Evolutionary conservation across 2,113 vertebrate species (phyloP), one percentile per base, ranked within the genome.

Genomic region (Hippocampus comes): DNA sequence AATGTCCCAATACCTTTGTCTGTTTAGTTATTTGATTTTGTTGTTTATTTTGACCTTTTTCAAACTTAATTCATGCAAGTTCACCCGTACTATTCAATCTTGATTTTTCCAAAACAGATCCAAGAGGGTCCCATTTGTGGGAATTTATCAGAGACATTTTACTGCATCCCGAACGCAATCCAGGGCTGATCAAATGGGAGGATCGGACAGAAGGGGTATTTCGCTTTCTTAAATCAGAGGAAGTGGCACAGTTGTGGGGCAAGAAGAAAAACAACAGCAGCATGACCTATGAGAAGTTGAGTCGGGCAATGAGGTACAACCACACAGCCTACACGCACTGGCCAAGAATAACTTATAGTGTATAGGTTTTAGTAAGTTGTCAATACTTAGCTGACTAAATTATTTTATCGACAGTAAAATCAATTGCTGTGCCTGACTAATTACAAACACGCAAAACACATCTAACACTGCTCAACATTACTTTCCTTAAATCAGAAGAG

Each of bases 251-350:
- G 82, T 88, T 99, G 0, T 99, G 97, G 97, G 97, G 97, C 10
- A 98, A 96, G 87, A 99, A 98, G 92, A 99, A 99, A 67, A 99
- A 99, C 84, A 99, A 99, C 87, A 98, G 94, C 84, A 98, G 95
- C 84, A 99, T 99, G 97, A 99, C 96, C 15, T 99, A 99, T 0
- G 97, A 99, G 87, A 99, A 99, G 79, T 95, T 99, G 73, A 99
- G 97, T 84, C 93, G 97, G 11, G 97, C 97, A 10, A 99, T 99
- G 97, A 98, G 97, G 96, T 99, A 87, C 66, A 55, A 10, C 5
- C 34, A 11, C 21, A 42, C 15, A 67, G 23, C 42, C 38, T 0
- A 20, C 2, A 25, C 1, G 18, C 10, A 21, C 27, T 34, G 15
- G n/a, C 53, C 9, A 63, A 42, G 9, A 38, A 4, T 38, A 20